These are phyloP conservation scores for Crenuchus spilurus DNA, from an alignment of 2,797 vertebrate species.

Conservation along the genomic window DNA sequence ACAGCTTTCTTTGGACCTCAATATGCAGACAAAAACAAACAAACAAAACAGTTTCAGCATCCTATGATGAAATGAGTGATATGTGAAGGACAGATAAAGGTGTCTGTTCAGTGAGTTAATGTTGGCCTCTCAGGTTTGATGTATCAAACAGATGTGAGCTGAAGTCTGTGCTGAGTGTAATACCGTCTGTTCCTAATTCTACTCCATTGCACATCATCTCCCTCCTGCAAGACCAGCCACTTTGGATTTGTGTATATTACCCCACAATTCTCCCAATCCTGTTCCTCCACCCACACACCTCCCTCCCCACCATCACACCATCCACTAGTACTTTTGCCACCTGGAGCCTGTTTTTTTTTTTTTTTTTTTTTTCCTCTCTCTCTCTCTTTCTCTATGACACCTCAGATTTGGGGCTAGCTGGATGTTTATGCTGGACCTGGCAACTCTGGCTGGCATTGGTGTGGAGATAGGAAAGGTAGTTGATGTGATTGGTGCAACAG, in stretches of 20 bases:
- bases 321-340: too few relatives aligned
- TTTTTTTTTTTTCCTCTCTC: too few relatives aligned
- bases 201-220: not conserved
- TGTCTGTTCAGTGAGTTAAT: not conserved
- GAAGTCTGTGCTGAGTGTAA: not conserved
- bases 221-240: not conserved
- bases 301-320: not conserved
- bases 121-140: not conserved
- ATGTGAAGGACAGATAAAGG: not conserved
- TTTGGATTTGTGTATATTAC: not conserved
- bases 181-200: not conserved
- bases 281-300: not conserved
- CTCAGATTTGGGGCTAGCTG: too few relatives aligned
- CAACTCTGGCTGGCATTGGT: too few relatives aligned
- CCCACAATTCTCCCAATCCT: not conserved
- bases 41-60: not conserved
- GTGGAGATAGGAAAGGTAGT: too few relatives aligned
- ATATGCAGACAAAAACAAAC: not conserved
- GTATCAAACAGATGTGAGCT: not conserved
- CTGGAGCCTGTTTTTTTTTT: too few relatives aligned
- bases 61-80: not conserved
- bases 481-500: too few relatives aligned
- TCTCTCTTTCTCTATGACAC: too few relatives aligned
- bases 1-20: constrained; percentile 5
- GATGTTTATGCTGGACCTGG: too few relatives aligned